These are phyloP conservation scores for Neosalanx taihuensis DNA, from an alignment of 2,797 vertebrate species.

Conservation along the genomic window DNA sequence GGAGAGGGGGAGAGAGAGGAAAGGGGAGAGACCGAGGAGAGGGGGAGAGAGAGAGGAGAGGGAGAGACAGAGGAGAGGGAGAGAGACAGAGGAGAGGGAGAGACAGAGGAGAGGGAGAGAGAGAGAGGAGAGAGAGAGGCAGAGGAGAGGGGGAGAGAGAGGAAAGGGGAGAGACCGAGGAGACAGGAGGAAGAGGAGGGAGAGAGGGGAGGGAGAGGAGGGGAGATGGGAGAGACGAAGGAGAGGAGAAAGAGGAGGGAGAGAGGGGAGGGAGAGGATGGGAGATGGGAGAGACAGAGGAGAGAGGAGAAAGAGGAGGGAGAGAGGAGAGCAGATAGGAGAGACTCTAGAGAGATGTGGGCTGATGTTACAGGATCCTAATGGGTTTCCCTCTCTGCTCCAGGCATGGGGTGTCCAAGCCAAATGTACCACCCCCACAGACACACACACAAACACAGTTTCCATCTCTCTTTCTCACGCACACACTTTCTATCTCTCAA, in stretches of 20 bases:
- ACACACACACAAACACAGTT: neutral
- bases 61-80: too few relatives aligned
- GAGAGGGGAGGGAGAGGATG: too few relatives aligned
- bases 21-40: too few relatives aligned
- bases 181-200: neutral
- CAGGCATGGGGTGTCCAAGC: neutral
- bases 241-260: neutral
- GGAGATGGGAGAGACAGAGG: too few relatives aligned
- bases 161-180: too few relatives aligned
- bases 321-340: neutral
- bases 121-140: neutral
- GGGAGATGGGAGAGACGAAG: too few relatives aligned
- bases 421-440: constrained; percentile 12
- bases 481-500: neutral
- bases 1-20: too few relatives aligned
- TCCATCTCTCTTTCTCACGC: neutral
- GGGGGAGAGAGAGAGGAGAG: too few relatives aligned
- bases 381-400: constrained; percentile 3
- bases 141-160: too few relatives aligned
- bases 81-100: too few relatives aligned
- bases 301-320: neutral
- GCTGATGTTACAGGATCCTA: neutral
- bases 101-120: neutral
- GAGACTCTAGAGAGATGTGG: neutral
- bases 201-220: neutral